These are phyloP conservation scores for Dolichomitus sp. DNA, from an alignment of 2,888 invertebrate species.

Conservation along the genomic window DNA sequence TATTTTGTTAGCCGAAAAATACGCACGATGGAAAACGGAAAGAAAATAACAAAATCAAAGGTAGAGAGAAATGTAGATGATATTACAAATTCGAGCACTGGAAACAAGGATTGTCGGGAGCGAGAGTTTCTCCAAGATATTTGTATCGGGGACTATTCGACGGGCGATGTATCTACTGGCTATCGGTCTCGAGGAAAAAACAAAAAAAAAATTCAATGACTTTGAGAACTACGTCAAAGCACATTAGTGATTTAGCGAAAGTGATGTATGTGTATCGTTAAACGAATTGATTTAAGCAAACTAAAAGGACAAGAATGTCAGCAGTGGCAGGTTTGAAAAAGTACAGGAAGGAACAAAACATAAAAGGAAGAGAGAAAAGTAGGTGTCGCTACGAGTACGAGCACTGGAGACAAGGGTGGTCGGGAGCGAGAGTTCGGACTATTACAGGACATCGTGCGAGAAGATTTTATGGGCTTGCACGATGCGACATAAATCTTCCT, in stretches of 20 bases:
- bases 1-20: too few species aligned
- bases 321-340: constrained; percentile 8
- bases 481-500: constrained; percentile 64
- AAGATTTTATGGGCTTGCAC: constrained; percentile 65
- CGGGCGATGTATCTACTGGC: too few species aligned
- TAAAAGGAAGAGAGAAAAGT: constrained; percentile 3
- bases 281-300: background rate
- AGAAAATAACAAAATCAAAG: background rate
- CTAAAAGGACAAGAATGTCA: constrained; percentile 26
- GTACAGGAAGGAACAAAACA: background rate
- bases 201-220: background rate
- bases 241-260: background rate
- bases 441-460: constrained; percentile 55
- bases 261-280: constrained; percentile 3
- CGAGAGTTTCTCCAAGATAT: too few species aligned
- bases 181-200: background rate
- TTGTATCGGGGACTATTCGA: too few species aligned
- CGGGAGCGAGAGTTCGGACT: constrained; percentile 33
- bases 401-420: constrained; percentile 26
- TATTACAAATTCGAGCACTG: too few species aligned
- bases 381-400: constrained; percentile 39
- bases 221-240: background rate
- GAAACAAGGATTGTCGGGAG: too few species aligned
- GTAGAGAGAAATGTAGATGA: too few species aligned
- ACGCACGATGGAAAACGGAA: too few species aligned